Evolutionary conservation across 2,797 vertebrate genomes (phyloP).

Genomic region (Rachycentron canadum): DNA sequence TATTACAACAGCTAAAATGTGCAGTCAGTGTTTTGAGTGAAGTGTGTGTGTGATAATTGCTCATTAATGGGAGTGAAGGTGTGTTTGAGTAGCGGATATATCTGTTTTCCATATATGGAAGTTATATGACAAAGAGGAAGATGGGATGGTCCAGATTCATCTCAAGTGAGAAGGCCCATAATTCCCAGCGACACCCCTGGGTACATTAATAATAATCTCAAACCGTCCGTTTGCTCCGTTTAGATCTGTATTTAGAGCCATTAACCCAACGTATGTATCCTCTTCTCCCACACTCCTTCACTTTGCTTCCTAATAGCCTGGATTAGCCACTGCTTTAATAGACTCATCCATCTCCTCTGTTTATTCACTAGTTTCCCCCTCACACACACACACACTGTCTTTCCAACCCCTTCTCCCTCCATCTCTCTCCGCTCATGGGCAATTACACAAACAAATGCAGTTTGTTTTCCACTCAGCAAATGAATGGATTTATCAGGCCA

Average conservation of each 20-base stretch:
- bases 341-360: slow-evolving; percentile 82
- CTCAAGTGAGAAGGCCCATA: slow-evolving; percentile 19
- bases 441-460: slow-evolving; percentile 84
- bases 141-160: slow-evolving; percentile 2
- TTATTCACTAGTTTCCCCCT: slow-evolving; percentile 71
- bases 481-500: slow-evolving; percentile 67
- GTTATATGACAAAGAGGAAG: slow-evolving; percentile 4
- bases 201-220: slow-evolving; percentile 67
- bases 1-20: neutral
- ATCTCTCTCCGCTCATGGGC: slow-evolving; percentile 76
- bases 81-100: neutral
- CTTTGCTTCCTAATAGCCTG: slow-evolving; percentile 78
- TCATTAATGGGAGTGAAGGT: neutral
- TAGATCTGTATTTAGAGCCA: slow-evolving; percentile 76
- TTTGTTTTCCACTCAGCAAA: slow-evolving; percentile 75
- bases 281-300: slow-evolving; percentile 66
- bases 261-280: slow-evolving; percentile 72
- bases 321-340: slow-evolving; percentile 80
- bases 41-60: neutral
- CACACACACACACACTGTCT: slow-evolving; percentile 11
- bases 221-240: slow-evolving; percentile 48
- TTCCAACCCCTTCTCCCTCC: slow-evolving; percentile 40
- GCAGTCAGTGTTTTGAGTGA: neutral
- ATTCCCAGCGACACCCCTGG: slow-evolving; percentile 29
- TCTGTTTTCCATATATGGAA: neutral